These are phyloP conservation scores for Stenotaenia linearis DNA, from an alignment of 2,888 invertebrate genomes.

Conservation along the genomic window DNA sequence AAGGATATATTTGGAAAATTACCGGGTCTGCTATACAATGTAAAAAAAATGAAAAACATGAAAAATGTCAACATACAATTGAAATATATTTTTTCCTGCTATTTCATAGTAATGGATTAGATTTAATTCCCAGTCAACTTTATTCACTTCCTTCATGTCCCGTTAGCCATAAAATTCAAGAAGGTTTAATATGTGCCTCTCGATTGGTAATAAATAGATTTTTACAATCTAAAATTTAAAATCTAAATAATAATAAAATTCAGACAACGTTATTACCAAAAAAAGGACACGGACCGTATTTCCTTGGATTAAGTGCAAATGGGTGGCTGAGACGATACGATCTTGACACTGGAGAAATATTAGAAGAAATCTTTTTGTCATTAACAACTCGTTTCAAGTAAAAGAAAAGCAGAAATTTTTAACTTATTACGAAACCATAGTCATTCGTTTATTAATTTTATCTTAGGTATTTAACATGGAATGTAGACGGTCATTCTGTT, in stretches of 20 bases:
- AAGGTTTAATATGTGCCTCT: not conserved
- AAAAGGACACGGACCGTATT: not conserved
- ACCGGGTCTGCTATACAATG: not conserved
- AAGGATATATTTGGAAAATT: not conserved
- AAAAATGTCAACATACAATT: not conserved
- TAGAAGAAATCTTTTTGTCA: not conserved
- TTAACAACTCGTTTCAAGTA: slow-evolving; percentile 3
- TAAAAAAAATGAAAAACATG: not conserved
- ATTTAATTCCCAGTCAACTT: not conserved
- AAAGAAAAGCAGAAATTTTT: not conserved
- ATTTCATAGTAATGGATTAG: not conserved
- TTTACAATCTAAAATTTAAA: not conserved
- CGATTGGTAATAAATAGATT: not conserved
- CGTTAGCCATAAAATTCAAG: not conserved
- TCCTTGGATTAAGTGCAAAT: not conserved
- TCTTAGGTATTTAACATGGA: slow-evolving; percentile 4
- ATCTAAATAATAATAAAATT: not conserved
- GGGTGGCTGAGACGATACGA: not conserved
- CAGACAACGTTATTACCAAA: not conserved
- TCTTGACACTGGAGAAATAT: not conserved
- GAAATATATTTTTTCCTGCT: not conserved
- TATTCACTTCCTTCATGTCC: not conserved
- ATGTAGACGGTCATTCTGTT: not conserved
- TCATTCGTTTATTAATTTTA: not conserved
- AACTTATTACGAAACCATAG: not conserved